Conservation (phyloP, 2,797 vertebrate species). For the Pteropus rufus region DNA sequence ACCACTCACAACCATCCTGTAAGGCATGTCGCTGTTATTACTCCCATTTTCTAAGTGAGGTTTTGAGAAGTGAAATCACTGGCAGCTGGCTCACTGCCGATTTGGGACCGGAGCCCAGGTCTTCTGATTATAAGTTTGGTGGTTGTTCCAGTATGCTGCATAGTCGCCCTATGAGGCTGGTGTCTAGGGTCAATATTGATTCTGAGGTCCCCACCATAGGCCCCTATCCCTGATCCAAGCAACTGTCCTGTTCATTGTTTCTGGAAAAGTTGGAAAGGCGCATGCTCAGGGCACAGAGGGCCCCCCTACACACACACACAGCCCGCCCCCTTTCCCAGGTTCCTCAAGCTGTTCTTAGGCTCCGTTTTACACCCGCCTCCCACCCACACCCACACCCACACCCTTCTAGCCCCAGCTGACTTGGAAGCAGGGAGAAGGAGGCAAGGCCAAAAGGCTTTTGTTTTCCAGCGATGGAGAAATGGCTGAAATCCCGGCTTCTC, state of each 20-base stretch:
- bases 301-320: background rate
- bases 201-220: background rate
- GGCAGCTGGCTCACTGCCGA: background rate
- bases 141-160: too few relatives aligned
- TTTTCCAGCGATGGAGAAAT: slow-evolving; percentile 34
- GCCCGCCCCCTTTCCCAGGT: background rate
- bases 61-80: background rate
- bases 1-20: background rate
- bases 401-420: slow-evolving; percentile 26
- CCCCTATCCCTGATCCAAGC: background rate
- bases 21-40: rapidly evolving
- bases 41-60: background rate
- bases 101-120: background rate
- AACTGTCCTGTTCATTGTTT: background rate
- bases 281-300: background rate
- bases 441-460: slow-evolving; percentile 49
- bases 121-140: background rate
- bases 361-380: background rate
- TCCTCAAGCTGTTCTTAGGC: background rate
- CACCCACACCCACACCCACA: background rate
- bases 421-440: slow-evolving; percentile 33
- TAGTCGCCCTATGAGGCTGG: background rate
- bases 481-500: slow-evolving; percentile 46
- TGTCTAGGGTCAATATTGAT: background rate
- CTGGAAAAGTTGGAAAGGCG: background rate